Base-by-base conservation (phyloP, 1,140 invertebrate species). In the Sitophilus oryzae region DNA sequence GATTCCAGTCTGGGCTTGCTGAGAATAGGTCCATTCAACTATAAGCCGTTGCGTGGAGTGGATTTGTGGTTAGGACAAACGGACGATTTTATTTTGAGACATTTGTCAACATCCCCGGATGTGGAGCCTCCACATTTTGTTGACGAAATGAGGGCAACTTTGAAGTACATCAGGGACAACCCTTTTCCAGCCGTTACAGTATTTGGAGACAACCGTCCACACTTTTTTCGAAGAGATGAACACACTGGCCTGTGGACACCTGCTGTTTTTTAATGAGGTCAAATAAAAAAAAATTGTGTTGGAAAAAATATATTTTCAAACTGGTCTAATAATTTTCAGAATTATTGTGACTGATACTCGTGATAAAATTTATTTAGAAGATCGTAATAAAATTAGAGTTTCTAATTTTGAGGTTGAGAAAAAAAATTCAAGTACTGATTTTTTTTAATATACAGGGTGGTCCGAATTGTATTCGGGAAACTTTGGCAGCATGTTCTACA, bases 81-180 rank as follows among this genome's bases (percentile, higher is more conserved):
- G 2, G 91, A 96, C 75, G 88, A 93, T 58, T 91, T 94, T 74
- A 91, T 96, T 55, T 77, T 94, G 48, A 57, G 55, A 46, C 89
- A 94, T 74, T 77, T 96, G 23, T 95, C 92, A 37, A 93, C 93
- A 38, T 88, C 91, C 23, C 93, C 93, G 0, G 89, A 92, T 65
- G 91, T 93, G 1, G 93, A 96, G 71, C 86, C 86, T 35, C 85
- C 86, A 35, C 83, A 89, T 73, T 91, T 91, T 73, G 89, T 91
- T 15, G 80, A 80, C 59, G 80, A 89, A 76, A 84, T 94, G 35
- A 81, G 91, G 61, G 82, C 85, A 42, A 88, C 91, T 0, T 78
- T 97, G 43, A 89, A 91, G 70, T 93, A 93, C 66, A 93, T 97
- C 60, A 87, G 92, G 74, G 88, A 96, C 66, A 90, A 96, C 77